These are phyloP conservation scores for Zaprionus lineosus DNA, from an alignment of 2,888 invertebrate genomes.

Conservation along the genomic window DNA sequence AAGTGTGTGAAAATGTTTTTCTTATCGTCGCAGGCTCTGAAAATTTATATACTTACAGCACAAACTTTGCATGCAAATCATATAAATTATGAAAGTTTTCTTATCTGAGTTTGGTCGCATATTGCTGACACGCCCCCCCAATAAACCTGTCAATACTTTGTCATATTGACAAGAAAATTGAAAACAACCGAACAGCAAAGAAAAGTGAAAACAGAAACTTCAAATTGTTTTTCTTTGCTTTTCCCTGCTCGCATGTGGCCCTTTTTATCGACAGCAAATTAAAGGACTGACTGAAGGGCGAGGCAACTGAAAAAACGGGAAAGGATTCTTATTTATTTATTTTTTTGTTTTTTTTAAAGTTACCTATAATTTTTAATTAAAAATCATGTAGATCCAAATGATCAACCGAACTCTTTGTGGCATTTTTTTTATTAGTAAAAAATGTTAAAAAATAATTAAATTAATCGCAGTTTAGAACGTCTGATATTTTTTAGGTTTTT, in stretches of 20 bases:
- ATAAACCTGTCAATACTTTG: slow-evolving; percentile 59
- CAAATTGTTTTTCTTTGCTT: neutral
- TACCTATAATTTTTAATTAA: too few species aligned
- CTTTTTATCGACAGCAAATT: too few species aligned
- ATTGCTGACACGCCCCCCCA: slow-evolving; percentile 54
- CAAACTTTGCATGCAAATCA: slow-evolving; percentile 51
- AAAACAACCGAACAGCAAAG: slow-evolving; percentile 41
- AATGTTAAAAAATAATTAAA: too few species aligned
- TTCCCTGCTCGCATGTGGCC: neutral
- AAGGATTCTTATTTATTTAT: too few species aligned
- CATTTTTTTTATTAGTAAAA: too few species aligned
- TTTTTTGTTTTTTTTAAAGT: too few species aligned
- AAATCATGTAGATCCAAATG: too few species aligned
- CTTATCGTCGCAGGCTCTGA: slow-evolving; percentile 18
- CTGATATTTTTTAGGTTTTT: too few species aligned
- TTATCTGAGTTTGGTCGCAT: slow-evolving; percentile 57
- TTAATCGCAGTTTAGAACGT: too few species aligned
- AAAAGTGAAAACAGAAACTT: too few species aligned
- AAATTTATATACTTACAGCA: slow-evolving; percentile 57
- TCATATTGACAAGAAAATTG: slow-evolving; percentile 52
- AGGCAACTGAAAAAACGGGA: neutral
- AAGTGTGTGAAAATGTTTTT: slow-evolving; percentile 34
- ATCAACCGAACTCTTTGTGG: too few species aligned
- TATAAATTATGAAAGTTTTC: slow-evolving; percentile 73
- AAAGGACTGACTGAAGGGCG: too few species aligned